phyloP scores from a whole-genome alignment of 2,113 vertebrate genomes.

The Corynorhinus townsendii region DNA sequence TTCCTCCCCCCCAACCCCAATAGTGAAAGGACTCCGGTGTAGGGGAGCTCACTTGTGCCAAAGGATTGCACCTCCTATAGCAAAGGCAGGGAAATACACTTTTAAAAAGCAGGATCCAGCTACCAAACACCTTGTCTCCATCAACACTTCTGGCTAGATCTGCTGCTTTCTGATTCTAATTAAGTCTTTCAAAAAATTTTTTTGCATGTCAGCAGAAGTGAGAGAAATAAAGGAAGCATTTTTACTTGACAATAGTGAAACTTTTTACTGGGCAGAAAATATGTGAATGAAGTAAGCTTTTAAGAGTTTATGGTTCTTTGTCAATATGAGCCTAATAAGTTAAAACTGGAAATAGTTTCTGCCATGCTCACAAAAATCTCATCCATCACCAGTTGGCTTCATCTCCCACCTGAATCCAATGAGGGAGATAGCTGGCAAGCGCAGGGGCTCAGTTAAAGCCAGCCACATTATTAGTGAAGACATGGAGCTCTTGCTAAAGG shows the following conservation, averaged over 20 bases:
- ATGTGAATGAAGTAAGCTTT: constrained; percentile 75
- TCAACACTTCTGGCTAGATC: constrained; percentile 52
- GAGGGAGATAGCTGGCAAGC: constrained; percentile 67
- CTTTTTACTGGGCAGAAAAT: constrained; percentile 59
- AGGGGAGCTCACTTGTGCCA: background rate
- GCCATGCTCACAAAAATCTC: constrained; percentile 58
- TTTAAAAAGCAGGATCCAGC: constrained; percentile 7
- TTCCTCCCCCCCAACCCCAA: background rate
- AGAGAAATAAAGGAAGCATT: constrained; percentile 52
- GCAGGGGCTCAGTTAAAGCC: constrained; percentile 34
- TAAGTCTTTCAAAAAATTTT: constrained; percentile 38
- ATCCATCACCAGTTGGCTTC: constrained; percentile 68
- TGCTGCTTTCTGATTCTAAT: constrained; percentile 68
- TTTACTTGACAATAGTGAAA: constrained; percentile 64
- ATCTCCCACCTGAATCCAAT: constrained; percentile 37
- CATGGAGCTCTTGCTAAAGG: constrained; percentile 53
- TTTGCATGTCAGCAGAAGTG: constrained; percentile 63
- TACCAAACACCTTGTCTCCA: constrained; percentile 61
- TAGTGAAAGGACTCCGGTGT: background rate
- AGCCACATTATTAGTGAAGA: constrained; percentile 44
- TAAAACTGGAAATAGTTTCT: constrained; percentile 69
- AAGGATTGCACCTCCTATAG: background rate
- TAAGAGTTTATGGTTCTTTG: constrained; percentile 67
- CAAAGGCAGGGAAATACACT: background rate
- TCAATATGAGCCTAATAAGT: constrained; percentile 72